These are phyloP conservation scores for Anabacerthia variegaticeps DNA, from an alignment of 2,797 vertebrate genomes.

Conservation along the genomic window DNA sequence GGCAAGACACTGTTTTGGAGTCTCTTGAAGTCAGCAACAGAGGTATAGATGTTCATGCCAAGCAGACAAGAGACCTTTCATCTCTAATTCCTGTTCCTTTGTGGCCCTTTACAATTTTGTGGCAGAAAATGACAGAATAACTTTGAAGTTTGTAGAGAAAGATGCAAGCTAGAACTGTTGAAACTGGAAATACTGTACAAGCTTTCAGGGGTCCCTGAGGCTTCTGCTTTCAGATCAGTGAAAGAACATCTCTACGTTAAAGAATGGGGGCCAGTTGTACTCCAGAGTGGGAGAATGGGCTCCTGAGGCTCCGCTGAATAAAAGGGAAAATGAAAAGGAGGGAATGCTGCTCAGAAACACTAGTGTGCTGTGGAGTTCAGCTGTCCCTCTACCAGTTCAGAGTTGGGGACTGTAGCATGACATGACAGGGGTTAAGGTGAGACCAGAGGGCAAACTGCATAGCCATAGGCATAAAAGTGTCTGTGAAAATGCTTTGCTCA, in stretches of 20 bases:
- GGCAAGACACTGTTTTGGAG: background rate
- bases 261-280: background rate
- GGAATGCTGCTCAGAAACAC: background rate
- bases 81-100: background rate
- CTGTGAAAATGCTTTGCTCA: background rate
- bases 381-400: background rate
- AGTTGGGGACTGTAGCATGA: background rate
- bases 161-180: background rate
- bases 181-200: background rate
- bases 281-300: conserved; percentile 5
- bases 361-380: background rate
- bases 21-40: background rate
- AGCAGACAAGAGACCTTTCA: background rate
- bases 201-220: conserved; percentile 28
- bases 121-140: background rate
- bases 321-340: conserved; percentile 36
- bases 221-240: conserved; percentile 26
- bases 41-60: background rate
- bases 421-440: background rate
- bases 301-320: conserved; percentile 39
- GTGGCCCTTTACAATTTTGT: background rate
- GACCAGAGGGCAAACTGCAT: conserved; percentile 8
- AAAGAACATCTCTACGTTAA: background rate
- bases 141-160: conserved; percentile 40
- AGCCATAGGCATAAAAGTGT: conserved; percentile 5